Evolutionary conservation across 2,888 invertebrate species (phyloP).

Genomic region (Lithophane socia): DNA sequence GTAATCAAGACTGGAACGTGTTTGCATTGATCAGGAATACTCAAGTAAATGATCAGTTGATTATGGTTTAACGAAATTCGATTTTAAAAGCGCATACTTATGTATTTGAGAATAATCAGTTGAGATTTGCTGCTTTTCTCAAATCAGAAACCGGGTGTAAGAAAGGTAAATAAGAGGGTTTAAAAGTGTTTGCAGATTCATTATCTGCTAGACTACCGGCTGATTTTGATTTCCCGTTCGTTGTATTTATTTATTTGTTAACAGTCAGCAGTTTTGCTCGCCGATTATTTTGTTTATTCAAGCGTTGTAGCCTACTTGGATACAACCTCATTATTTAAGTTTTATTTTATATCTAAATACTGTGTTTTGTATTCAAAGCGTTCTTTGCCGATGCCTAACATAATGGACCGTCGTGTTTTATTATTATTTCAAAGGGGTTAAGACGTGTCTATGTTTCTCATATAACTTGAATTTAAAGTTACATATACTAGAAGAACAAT

Average conservation of each 20-base stretch:
- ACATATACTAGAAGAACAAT: neutral
- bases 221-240: constrained; percentile 58
- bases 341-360: constrained; percentile 31
- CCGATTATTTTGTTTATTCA: constrained; percentile 50
- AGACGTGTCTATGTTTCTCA: neutral
- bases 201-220: constrained; percentile 57
- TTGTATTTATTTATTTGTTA: constrained; percentile 63
- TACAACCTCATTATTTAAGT: constrained; percentile 25
- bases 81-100: too few relatives aligned
- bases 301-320: constrained; percentile 26
- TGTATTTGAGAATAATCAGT: too few relatives aligned
- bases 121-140: too few relatives aligned
- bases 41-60: too few relatives aligned
- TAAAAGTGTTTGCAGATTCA: constrained; percentile 59
- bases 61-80: too few relatives aligned
- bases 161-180: constrained; percentile 29
- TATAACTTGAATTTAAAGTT: neutral
- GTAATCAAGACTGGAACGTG: too few relatives aligned
- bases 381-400: neutral
- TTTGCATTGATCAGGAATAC: too few relatives aligned
- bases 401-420: neutral
- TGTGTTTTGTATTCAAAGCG: constrained; percentile 24
- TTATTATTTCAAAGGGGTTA: neutral
- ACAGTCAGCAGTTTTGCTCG: constrained; percentile 60
- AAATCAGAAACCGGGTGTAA: too few relatives aligned